A percentile compares a stretch with the other conserved stretches of the same genome.
Conservation (phyloP, 2,888 invertebrate genomes). For the Creontiades dilutus region DNA sequence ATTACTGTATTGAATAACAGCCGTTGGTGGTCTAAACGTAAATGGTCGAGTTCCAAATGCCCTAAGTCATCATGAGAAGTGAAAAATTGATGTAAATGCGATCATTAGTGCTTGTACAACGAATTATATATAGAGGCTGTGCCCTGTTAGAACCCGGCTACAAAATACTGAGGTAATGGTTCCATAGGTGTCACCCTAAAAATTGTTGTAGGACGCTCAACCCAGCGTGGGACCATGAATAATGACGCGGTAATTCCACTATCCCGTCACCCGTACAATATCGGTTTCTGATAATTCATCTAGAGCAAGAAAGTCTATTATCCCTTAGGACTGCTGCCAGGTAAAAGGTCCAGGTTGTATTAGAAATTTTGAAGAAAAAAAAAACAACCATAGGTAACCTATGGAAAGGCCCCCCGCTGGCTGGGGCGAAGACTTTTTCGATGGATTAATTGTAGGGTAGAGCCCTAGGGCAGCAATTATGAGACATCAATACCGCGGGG, state of each 20-base stretch:
- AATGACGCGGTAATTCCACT: conserved; percentile 19
- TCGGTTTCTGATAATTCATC: conserved; percentile 60
- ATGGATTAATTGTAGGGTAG: conserved; percentile 65
- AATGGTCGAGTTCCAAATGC: background rate
- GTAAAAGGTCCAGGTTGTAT: conserved; percentile 38
- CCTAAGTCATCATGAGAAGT: conserved; percentile 8
- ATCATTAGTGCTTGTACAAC: background rate
- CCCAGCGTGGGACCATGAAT: conserved; percentile 33
- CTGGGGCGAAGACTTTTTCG: conserved; percentile 61
- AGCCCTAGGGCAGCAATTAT: conserved; percentile 61
- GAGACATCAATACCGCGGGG: conserved; percentile 63
- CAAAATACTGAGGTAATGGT: conserved; percentile 6
- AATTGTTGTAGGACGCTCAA: background rate
- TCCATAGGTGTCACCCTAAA: conserved; percentile 26
- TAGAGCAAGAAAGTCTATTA: conserved; percentile 67
- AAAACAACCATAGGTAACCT: background rate
- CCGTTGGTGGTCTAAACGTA: background rate
- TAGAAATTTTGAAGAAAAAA: background rate
- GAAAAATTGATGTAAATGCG: conserved; percentile 17
- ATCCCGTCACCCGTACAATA: conserved; percentile 25
- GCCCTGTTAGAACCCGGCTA: background rate
- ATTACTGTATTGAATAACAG: no score
- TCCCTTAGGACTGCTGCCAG: conserved; percentile 48
- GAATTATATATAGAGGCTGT: conserved; percentile 4
- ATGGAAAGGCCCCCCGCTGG: conserved; percentile 62